Evolutionary conservation across 2,797 vertebrate genomes (phyloP).

Genomic region (Todus mexicanus): DNA sequence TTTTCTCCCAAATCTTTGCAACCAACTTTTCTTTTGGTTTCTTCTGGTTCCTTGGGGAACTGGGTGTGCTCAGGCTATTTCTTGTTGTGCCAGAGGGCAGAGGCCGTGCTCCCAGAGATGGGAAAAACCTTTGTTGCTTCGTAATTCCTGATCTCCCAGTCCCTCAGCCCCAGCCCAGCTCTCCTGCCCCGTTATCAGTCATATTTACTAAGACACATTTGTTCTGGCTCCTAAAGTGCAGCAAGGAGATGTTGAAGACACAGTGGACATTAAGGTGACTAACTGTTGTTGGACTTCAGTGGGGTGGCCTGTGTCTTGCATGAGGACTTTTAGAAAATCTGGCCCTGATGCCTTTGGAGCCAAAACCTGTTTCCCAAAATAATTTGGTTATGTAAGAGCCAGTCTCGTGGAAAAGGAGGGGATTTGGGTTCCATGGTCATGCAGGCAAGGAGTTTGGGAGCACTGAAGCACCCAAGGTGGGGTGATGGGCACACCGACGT

Average conservation of each 20-base stretch:
- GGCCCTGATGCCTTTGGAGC: background rate
- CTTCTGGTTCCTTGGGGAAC: background rate
- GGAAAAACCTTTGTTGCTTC: background rate
- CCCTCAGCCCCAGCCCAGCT: background rate
- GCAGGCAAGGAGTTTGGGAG: background rate
- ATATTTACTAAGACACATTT: background rate
- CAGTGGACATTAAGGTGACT: background rate
- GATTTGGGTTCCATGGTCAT: background rate
- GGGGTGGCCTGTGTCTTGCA: background rate
- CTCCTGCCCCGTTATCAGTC: background rate
- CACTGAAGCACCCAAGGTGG: fast-evolving
- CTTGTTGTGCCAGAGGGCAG: background rate
- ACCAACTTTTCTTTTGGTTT: background rate
- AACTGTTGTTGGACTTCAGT: fast-evolving
- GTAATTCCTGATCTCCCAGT: background rate
- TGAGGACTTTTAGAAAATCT: background rate
- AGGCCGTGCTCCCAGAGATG: background rate
- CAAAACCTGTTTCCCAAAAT: background rate
- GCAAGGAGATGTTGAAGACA: background rate
- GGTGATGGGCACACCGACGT: fast-evolving
- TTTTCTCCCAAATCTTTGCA: background rate
- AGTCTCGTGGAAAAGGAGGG: background rate
- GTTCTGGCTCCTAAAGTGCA: background rate
- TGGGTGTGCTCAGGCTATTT: background rate
- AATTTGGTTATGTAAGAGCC: fast-evolving